phyloP scores from a whole-genome alignment of 2,888 invertebrate genomes.

The Lasioglossum pauxillum region DNA sequence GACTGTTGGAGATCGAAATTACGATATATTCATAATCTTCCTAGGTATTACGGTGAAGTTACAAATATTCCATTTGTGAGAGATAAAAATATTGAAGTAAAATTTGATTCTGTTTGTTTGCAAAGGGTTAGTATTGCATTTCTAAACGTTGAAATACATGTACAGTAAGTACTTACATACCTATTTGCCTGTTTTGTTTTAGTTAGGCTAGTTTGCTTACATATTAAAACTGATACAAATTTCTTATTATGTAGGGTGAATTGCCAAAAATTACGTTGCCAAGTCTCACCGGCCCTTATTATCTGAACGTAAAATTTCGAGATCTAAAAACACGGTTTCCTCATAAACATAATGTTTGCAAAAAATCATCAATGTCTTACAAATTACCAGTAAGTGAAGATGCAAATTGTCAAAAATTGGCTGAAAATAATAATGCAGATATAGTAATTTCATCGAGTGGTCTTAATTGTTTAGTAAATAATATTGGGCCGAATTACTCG shows the following conservation, averaged over 20 bases:
- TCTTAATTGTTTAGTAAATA: conserved; percentile 75
- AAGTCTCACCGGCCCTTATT: conserved; percentile 29
- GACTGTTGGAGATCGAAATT: conserved; percentile 71
- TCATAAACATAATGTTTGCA: neutral
- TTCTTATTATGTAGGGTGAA: conserved; percentile 59
- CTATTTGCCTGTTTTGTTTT: neutral
- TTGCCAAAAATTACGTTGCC: conserved; percentile 67
- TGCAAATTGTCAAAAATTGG: conserved; percentile 72
- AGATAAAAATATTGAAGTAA: conserved; percentile 65
- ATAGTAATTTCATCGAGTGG: conserved; percentile 78
- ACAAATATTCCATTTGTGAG: conserved; percentile 71
- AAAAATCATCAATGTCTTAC: conserved; percentile 27
- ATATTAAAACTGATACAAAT: neutral
- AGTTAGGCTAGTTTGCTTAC: neutral
- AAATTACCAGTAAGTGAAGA: conserved; percentile 76
- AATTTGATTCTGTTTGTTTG: conserved; percentile 63
- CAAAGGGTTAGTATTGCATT: conserved; percentile 62
- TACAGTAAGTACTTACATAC: too few relatives aligned
- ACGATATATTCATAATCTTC: conserved; percentile 60
- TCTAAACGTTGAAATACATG: conserved; percentile 10
- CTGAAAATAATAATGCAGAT: conserved; percentile 71
- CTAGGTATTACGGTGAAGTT: conserved; percentile 72
- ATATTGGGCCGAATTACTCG: conserved; percentile 66
- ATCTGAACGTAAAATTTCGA: conserved; percentile 14
- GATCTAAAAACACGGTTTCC: conserved; percentile 45